phyloP scores from a whole-genome alignment of 2,888 invertebrate species.

The Cancer borealis region DNA sequence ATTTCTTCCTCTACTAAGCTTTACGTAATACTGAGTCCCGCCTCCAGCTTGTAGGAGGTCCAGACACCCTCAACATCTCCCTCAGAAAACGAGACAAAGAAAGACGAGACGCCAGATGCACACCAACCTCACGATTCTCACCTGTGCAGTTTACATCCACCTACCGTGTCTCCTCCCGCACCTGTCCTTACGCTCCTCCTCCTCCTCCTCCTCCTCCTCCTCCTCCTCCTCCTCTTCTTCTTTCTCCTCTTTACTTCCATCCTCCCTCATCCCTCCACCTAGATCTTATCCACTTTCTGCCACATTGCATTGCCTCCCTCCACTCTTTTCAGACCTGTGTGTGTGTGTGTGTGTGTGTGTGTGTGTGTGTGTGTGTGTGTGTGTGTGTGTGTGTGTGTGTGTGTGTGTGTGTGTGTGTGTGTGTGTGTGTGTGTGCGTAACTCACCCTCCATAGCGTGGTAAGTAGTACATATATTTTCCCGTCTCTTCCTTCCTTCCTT shows the following conservation, averaged over 20 bases:
- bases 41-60: background rate
- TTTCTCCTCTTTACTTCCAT: too few relatives aligned
- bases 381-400: background rate
- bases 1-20: background rate
- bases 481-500: background rate
- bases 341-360: too few relatives aligned
- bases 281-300: background rate
- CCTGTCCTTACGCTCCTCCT: background rate
- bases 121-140: background rate
- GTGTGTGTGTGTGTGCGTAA: background rate
- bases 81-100: background rate
- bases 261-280: too few relatives aligned
- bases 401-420: slow-evolving; percentile 9
- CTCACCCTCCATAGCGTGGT: background rate
- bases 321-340: background rate
- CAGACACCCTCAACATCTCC: background rate
- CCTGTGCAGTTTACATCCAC: background rate
- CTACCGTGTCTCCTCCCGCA: background rate
- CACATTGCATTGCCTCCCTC: background rate
- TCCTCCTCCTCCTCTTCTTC: background rate
- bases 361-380: background rate
- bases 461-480: background rate
- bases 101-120: background rate
- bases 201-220: background rate
- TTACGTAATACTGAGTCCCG: background rate